Percentiles rank a stretch among this genome's conserved stretches.
These are phyloP conservation scores for Astropecten irregularis DNA, from an alignment of 53 echinoderm and acorn worm genomes.

Conservation along the genomic window DNA sequence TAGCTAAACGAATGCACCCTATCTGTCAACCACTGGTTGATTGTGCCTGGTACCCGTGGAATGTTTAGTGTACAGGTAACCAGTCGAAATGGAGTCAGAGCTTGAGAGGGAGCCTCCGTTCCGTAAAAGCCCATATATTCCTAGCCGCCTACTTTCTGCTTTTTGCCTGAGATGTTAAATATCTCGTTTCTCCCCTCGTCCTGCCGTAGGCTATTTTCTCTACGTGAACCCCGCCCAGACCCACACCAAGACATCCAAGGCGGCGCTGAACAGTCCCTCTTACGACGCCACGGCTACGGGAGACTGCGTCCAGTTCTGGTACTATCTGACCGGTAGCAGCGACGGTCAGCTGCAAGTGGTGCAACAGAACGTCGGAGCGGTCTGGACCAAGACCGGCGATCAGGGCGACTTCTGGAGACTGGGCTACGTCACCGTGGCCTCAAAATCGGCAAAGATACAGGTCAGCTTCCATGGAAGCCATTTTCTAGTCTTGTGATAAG, in stretches of 20 bases:
- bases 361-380: background rate
- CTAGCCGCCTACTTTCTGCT: too few species aligned
- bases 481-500: too few species aligned
- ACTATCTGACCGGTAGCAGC: conserved; percentile 71
- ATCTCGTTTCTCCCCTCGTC: too few species aligned
- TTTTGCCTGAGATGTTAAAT: too few species aligned
- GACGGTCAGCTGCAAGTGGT: conserved; percentile 25
- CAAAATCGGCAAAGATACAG: conserved; percentile 9
- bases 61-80: too few species aligned
- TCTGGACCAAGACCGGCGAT: conserved; percentile 73
- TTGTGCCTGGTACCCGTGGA: too few species aligned
- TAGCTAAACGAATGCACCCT: too few species aligned
- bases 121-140: too few species aligned
- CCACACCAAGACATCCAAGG: conserved; percentile 32
- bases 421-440: conserved; percentile 37
- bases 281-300: conserved; percentile 54
- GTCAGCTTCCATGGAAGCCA: too few species aligned
- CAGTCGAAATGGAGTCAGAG: too few species aligned
- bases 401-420: conserved; percentile 71
- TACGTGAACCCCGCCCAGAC: conserved; percentile 28
- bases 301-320: conserved; percentile 88
- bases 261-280: conserved; percentile 62
- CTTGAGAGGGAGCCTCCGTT: too few species aligned
- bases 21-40: too few species aligned
- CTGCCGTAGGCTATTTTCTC: conserved; percentile 48